Evolutionary conservation across 2,113 vertebrate genomes (phyloP).

Genomic region (Taurulus bubalis): DNA sequence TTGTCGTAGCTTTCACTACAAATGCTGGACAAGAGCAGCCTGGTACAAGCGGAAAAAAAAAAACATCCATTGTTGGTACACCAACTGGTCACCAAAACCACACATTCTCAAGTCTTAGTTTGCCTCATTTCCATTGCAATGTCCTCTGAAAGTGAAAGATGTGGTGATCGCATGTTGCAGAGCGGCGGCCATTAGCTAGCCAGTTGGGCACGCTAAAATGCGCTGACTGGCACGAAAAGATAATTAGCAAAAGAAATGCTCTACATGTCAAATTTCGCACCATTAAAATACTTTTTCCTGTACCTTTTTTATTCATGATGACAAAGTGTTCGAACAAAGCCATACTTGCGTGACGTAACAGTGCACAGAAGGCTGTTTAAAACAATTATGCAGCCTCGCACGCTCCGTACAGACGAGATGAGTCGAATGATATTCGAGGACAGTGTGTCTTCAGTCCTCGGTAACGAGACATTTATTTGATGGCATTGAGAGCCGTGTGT

Average conservation of each 20-base stretch:
- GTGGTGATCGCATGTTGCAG: too few relatives aligned
- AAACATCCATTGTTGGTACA: too few relatives aligned
- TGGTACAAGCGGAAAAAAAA: too few relatives aligned
- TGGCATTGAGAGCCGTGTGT: not conserved
- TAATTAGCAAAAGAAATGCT: too few relatives aligned
- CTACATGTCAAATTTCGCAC: not conserved
- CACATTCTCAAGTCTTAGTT: not conserved
- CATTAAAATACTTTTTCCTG: not conserved
- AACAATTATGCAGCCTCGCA: not conserved
- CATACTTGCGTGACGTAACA: not conserved
- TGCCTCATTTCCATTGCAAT: too few relatives aligned
- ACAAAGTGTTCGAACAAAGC: not conserved
- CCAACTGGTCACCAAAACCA: too few relatives aligned
- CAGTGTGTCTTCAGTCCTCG: not conserved
- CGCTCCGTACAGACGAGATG: too few relatives aligned
- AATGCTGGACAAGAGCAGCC: too few relatives aligned
- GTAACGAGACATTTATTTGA: constrained; percentile 26
- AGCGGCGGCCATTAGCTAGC: not conserved
- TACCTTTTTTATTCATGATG: not conserved
- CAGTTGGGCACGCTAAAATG: too few relatives aligned
- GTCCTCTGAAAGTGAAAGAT: too few relatives aligned
- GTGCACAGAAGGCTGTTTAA: not conserved
- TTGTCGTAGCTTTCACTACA: too few relatives aligned
- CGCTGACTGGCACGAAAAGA: too few relatives aligned
- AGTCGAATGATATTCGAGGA: not conserved